Percentiles rank a stretch among this genome's conserved stretches.
phyloP scores from a whole-genome alignment of 2,797 vertebrate species.

The Garrulus glandarius region DNA sequence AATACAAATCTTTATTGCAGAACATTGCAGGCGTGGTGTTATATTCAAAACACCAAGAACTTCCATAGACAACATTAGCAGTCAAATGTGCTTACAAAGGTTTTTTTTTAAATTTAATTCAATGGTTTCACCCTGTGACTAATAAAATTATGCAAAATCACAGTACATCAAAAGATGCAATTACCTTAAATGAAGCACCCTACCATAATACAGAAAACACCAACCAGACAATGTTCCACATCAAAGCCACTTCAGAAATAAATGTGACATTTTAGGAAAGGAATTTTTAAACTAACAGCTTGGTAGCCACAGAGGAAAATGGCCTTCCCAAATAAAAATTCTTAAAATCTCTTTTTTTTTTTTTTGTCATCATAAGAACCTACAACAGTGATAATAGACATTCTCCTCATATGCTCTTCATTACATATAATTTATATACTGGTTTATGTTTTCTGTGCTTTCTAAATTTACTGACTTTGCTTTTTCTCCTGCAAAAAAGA shows the following conservation, averaged over 20 bases:
- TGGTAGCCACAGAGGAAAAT: background rate
- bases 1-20: background rate
- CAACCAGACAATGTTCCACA: background rate
- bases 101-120: background rate
- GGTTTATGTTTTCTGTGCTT: background rate
- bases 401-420: background rate
- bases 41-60: background rate
- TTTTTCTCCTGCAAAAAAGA: background rate
- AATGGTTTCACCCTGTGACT: background rate
- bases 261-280: background rate
- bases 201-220: background rate
- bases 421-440: background rate
- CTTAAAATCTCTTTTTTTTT: background rate
- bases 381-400: background rate
- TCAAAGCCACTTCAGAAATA: background rate
- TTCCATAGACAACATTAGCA: background rate
- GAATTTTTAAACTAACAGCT: background rate
- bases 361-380: background rate
- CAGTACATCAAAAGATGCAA: background rate
- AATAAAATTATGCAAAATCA: slow-evolving; percentile 22
- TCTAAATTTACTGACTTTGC: background rate
- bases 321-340: background rate
- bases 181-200: background rate
- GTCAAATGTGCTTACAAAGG: background rate
- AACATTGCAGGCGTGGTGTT: background rate